Conservation (phyloP, 2,113 vertebrate genomes). For the Hippopotamus amphibius region DNA sequence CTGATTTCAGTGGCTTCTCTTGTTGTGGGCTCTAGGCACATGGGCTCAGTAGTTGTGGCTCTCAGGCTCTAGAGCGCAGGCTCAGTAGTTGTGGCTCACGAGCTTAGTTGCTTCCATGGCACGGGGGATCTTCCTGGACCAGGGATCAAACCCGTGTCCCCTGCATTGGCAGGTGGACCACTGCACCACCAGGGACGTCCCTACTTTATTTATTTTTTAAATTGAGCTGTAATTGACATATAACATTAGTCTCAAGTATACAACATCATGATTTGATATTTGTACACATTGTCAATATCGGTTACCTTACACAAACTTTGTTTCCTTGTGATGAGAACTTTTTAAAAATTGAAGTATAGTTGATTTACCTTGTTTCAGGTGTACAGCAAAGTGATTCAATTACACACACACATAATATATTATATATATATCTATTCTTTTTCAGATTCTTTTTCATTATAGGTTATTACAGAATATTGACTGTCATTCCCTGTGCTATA, state of each 20-base stretch:
- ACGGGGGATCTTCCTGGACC: no score
- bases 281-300: background rate
- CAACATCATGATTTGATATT: background rate
- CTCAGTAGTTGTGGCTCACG: no score
- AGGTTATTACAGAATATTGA: background rate
- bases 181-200: no score
- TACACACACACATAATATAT: background rate
- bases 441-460: background rate
- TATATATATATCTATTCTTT: background rate
- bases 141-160: no score
- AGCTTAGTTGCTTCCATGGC: no score
- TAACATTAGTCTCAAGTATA: background rate
- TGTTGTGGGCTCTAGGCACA: no score
- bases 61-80: no score
- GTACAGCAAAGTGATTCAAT: background rate
- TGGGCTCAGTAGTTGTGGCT: no score
- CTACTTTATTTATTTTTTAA: background rate
- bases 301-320: background rate
- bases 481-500: background rate
- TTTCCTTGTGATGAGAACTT: background rate
- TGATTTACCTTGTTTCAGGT: background rate
- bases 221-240: background rate
- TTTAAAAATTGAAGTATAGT: background rate
- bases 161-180: no score
- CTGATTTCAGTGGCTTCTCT: no score